Percentiles rank a stretch among this genome's conserved stretches.
Conservation (phyloP, 2,797 vertebrate genomes). For the Anisognathus igniventris region DNA sequence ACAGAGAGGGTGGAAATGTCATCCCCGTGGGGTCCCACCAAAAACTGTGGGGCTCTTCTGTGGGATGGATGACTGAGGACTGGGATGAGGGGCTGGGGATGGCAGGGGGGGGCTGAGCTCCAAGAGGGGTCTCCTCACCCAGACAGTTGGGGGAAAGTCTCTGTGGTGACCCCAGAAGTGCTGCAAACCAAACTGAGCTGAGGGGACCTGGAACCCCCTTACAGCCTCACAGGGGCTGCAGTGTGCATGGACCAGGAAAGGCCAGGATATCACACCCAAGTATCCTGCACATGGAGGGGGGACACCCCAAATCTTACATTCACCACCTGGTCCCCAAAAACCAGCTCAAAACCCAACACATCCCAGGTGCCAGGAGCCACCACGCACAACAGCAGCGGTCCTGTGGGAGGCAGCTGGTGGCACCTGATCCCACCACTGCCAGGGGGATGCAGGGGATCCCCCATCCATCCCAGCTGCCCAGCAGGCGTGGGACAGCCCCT, state of each 20-base stretch:
- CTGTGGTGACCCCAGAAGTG: background rate
- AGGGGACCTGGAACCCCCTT: rapidly evolving
- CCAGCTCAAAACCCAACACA: background rate
- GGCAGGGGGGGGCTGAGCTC: background rate
- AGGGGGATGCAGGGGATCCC: background rate
- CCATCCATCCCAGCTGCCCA: background rate
- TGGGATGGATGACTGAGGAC: background rate
- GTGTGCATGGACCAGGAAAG: background rate
- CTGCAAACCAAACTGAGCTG: background rate
- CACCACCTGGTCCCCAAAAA: background rate
- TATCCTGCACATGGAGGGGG: background rate
- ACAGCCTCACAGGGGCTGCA: background rate
- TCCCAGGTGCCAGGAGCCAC: background rate
- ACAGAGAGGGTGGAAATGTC: background rate
- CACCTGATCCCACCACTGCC: background rate
- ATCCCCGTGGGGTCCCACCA: rapidly evolving
- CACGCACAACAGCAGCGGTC: rapidly evolving
- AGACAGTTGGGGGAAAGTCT: background rate
- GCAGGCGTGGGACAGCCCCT: background rate
- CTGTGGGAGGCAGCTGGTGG: background rate
- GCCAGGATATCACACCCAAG: background rate
- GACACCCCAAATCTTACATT: background rate
- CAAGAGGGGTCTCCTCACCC: background rate
- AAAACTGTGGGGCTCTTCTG: background rate
- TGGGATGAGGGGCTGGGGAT: background rate